phyloP scores from a whole-genome alignment of 1,140 invertebrate genomes.

The Conus betulinus region DNA sequence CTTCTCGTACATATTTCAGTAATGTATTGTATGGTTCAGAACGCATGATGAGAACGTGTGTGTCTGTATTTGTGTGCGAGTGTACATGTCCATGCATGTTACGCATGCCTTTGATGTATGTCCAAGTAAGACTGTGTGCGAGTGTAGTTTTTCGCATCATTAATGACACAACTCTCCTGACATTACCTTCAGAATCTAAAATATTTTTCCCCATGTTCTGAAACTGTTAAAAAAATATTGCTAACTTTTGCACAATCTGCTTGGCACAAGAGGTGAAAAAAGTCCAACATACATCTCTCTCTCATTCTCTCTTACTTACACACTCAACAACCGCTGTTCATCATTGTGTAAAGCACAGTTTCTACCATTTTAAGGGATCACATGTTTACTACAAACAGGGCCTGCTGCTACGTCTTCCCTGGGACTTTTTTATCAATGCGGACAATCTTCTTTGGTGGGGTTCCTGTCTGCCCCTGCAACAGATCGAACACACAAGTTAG shows the following conservation, averaged over 20 bases:
- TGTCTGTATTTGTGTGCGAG: no score
- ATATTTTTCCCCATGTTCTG: neutral
- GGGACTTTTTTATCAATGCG: conserved; percentile 48
- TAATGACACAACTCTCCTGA: no score
- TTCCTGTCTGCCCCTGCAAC: conserved; percentile 36
- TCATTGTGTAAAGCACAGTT: neutral
- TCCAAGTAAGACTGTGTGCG: no score
- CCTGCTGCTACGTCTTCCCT: conserved; percentile 39
- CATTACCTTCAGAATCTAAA: neutral
- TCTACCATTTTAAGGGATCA: no score
- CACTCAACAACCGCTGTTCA: neutral
- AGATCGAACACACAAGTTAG: neutral
- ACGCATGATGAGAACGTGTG: no score
- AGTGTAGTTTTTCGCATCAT: no score
- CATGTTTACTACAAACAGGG: neutral
- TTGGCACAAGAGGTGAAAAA: conserved; percentile 3
- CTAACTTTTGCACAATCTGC: neutral
- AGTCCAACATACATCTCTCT: neutral
- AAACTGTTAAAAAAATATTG: neutral
- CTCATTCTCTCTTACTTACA: neutral
- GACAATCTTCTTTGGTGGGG: conserved; percentile 36
- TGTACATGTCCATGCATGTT: no score
- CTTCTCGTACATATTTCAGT: no score
- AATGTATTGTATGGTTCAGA: no score
- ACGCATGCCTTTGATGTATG: no score